Percentiles rank a stretch among this genome's conserved stretches.
Evolutionary conservation across 2,797 vertebrate genomes (phyloP).

Genomic region (Gadopsis bispinosus): DNA sequence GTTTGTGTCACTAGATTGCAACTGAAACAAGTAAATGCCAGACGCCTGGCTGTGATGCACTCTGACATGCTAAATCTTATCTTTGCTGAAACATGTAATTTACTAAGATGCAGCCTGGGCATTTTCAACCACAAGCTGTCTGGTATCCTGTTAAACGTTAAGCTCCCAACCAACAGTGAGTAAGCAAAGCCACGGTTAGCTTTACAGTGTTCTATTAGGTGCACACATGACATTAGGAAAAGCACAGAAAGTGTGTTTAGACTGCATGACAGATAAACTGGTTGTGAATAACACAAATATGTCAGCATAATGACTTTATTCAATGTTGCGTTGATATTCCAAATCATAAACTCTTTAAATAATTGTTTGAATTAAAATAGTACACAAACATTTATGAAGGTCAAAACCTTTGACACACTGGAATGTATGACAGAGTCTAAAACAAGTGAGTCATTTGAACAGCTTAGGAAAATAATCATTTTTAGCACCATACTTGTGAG

Average conservation of each 20-base stretch:
- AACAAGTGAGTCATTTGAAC: constrained; percentile 20
- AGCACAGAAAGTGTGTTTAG: constrained; percentile 1
- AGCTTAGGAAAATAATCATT: constrained; percentile 22
- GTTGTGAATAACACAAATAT: neutral
- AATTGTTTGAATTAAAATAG: neutral
- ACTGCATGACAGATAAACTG: constrained; percentile 1
- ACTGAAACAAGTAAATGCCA: neutral
- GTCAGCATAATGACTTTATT: constrained; percentile 59
- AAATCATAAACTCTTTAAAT: constrained; percentile 5
- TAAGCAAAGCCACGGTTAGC: constrained; percentile 63
- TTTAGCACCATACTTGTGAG: constrained; percentile 47
- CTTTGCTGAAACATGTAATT: constrained; percentile 57
- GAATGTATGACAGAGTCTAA: constrained; percentile 45
- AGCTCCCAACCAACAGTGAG: constrained; percentile 46
- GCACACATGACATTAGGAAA: constrained; percentile 12
- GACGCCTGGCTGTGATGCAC: neutral
- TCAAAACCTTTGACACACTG: constrained; percentile 29
- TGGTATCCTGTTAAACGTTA: constrained; percentile 58
- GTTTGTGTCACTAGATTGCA: neutral
- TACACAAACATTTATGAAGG: neutral
- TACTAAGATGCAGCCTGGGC: constrained; percentile 7
- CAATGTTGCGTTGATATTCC: constrained; percentile 2
- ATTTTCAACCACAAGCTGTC: constrained; percentile 25
- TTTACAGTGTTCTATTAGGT: constrained; percentile 43
- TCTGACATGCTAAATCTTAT: constrained; percentile 19